phyloP scores from a whole-genome alignment of 2,797 vertebrate species.

The Neomorphus geoffroyi region DNA sequence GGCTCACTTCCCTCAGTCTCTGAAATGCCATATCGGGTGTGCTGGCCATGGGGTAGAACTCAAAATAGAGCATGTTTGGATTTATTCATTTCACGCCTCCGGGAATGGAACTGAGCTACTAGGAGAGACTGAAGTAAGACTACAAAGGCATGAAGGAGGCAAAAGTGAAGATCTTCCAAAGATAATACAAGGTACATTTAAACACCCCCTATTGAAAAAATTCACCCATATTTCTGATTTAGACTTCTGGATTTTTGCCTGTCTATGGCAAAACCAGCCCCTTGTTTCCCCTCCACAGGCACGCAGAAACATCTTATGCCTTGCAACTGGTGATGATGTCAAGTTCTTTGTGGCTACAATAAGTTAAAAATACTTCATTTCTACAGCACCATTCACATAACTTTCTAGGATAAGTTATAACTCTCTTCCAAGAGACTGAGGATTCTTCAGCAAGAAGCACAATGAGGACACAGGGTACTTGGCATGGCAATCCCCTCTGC shows the following conservation, averaged over 20 bases:
- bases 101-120: neutral
- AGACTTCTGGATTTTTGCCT: neutral
- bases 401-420: neutral
- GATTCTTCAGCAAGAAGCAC: neutral
- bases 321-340: neutral
- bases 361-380: neutral
- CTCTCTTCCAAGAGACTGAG: neutral
- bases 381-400: neutral
- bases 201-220: no score
- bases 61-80: slow-evolving; percentile 23
- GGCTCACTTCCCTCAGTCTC: slow-evolving; percentile 31
- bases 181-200: no score
- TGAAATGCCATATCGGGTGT: neutral
- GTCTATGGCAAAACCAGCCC: neutral
- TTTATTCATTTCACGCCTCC: slow-evolving; percentile 22
- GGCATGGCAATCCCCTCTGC: neutral
- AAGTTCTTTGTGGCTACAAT: neutral
- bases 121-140: neutral
- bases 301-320: neutral
- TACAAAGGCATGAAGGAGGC: neutral
- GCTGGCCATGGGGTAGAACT: neutral
- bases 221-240: neutral
- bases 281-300: accelerated
- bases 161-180: neutral
- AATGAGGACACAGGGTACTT: neutral